Conservation (phyloP, 2,113 vertebrate species). For the Petrocephalus microphthalmus region DNA sequence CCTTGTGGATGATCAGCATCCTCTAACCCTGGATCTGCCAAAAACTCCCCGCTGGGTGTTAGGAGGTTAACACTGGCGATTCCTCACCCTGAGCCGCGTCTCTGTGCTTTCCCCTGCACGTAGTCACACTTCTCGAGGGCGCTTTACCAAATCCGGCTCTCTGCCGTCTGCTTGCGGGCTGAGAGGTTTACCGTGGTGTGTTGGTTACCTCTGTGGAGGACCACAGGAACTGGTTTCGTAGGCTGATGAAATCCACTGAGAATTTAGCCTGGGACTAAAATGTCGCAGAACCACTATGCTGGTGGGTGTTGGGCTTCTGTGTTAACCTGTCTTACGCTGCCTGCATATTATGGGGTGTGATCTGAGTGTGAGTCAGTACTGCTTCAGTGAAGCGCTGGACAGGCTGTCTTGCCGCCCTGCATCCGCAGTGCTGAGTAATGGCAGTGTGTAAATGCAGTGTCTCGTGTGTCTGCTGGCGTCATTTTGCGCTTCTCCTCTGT, state of each 20-base stretch:
- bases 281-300: no score
- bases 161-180: not conserved
- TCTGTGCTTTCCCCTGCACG: not conserved
- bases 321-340: not conserved
- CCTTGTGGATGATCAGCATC: not conserved
- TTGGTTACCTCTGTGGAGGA: not conserved
- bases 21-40: not conserved
- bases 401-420: not conserved
- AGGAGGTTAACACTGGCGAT: not conserved
- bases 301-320: not conserved
- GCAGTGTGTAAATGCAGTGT: not conserved
- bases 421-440: no score
- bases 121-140: not conserved
- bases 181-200: not conserved
- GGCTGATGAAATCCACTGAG: not conserved
- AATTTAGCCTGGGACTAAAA: not conserved
- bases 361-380: not conserved
- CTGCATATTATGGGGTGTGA: not conserved
- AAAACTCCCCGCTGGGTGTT: not conserved
- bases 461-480: not conserved
- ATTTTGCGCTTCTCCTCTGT: slow-evolving; percentile 23
- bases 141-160: not conserved
- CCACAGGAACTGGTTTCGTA: not conserved
- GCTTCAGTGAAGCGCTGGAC: not conserved
- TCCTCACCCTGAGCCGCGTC: not conserved